Evolutionary conservation across 2,888 invertebrate genomes (phyloP), one percentile per base, ranked within the genome.

Genomic region (Amphipoea lucens): DNA sequence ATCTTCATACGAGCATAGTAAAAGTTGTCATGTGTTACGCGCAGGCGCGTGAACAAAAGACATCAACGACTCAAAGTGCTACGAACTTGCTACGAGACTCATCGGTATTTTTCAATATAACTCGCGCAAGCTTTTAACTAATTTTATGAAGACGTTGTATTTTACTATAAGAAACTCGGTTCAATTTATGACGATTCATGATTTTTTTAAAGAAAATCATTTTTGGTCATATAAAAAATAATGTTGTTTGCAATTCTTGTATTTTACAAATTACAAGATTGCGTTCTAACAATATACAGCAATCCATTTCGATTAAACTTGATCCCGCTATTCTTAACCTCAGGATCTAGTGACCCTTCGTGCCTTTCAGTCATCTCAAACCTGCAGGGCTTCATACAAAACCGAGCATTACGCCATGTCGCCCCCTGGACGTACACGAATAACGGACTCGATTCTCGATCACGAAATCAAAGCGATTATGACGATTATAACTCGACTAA

Each of bases 401-500:
- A 74, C 74, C 48, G 72, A 80, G 71, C 76, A 82, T 93, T 91
- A 91, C 90, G 87, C 89, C 89, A 92, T 90, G 87, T 91, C 90
- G 86, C 88, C 90, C 85, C 81, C 88, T 85, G 90, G 90, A 90
- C 88, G 89, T 89, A 89, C 91, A 92, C 91, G 92, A 92, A 85
- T 94, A 95, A 95, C 95, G 95, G 95, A 83, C 79, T 89, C 89
- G 86, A 78, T 81, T 84, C 78, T 87, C 90, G 92, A 94, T 92
- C 95, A 95, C 94, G 93, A 93, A 89, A 88, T 84, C 86, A 90
- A 89, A 88, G 78, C 92, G 92, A 94, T 93, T 93, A 93, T 91
- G 87, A 80, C 91, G 92, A 94, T 93, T 93, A 93, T 91, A 90
- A 91, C 83, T 88, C 88, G 89, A 87, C 86, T 89, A 92, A 90